phyloP scores from a whole-genome alignment of 1,140 invertebrate species.

The Drosophila ercepeae region DNA sequence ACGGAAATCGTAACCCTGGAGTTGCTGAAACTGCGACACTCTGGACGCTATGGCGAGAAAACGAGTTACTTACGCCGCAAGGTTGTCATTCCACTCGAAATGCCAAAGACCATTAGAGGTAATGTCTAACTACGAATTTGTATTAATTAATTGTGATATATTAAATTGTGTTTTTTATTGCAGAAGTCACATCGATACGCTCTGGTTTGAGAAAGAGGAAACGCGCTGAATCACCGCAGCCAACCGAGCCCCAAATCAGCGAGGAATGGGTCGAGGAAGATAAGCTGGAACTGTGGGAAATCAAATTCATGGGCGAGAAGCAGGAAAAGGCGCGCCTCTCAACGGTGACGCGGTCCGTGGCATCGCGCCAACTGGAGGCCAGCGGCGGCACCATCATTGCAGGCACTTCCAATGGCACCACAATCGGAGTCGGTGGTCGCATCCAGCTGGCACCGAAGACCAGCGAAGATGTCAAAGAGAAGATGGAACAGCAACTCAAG shows the following conservation, averaged over 20 bases:
- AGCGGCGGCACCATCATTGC: constrained; percentile 16
- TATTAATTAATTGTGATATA: too few relatives aligned
- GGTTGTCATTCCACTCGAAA: constrained; percentile 96
- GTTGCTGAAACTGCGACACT: constrained; percentile 94
- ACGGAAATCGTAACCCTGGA: constrained; percentile 97
- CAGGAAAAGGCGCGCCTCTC: constrained; percentile 88
- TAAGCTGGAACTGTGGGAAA: constrained; percentile 98
- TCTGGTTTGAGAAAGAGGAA: constrained; percentile 96
- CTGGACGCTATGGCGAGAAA: constrained; percentile 93
- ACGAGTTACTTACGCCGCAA: constrained; percentile 97
- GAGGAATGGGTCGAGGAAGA: constrained; percentile 99
- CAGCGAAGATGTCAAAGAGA: constrained; percentile 92
- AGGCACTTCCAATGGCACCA: constrained; percentile 26
- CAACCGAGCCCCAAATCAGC: constrained; percentile 94
- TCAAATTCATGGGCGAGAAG: constrained; percentile 97
- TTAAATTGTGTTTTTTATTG: not conserved
- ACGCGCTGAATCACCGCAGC: constrained; percentile 94
- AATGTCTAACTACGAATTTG: too few relatives aligned
- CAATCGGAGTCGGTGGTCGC: constrained; percentile 18
- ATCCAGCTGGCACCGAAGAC: constrained; percentile 69
- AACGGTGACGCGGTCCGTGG: constrained; percentile 88
- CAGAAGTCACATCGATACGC: constrained; percentile 96
- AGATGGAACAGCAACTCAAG: constrained; percentile 94
- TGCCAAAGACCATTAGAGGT: constrained; percentile 95
- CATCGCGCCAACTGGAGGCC: constrained; percentile 76